Percentiles rank a stretch among this genome's conserved stretches.
These are phyloP conservation scores for Tinea pellionella DNA, from an alignment of 2,888 invertebrate species.

Conservation along the genomic window DNA sequence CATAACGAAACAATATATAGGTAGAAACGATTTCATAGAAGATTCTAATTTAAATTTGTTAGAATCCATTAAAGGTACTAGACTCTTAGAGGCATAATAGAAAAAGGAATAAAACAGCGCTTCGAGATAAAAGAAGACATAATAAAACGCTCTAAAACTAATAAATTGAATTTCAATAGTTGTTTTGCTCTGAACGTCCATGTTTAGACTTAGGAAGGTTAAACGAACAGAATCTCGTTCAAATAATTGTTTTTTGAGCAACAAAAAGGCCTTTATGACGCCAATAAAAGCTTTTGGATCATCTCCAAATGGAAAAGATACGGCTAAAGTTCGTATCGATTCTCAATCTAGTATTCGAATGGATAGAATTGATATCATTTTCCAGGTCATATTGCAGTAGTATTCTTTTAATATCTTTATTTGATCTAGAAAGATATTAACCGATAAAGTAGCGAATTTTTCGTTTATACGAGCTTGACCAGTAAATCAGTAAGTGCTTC, in stretches of 20 bases:
- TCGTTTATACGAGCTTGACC: no score
- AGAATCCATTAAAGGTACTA: no score
- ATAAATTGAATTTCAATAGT: neutral
- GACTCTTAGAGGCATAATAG: no score
- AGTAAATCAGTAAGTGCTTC: no score
- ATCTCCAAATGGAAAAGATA: conserved; percentile 53
- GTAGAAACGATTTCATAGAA: no score
- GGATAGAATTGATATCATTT: neutral
- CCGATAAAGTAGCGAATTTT: no score
- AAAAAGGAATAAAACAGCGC: neutral
- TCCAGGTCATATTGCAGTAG: neutral
- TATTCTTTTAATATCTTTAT: no score
- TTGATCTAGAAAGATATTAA: no score
- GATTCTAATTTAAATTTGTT: no score
- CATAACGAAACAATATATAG: no score
- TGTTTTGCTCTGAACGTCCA: neutral
- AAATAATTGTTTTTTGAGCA: conserved; percentile 9
- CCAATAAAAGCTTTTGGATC: conserved; percentile 55
- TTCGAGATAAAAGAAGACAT: neutral
- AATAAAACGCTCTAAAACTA: no score
- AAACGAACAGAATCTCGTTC: neutral
- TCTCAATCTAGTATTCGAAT: conserved; percentile 8
- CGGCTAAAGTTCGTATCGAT: conserved; percentile 26
- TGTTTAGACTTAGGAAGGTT: neutral
- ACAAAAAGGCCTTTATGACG: conserved; percentile 25